Conservation (phyloP, 1,140 invertebrate species). For the Helicoverpa zea region DNA sequence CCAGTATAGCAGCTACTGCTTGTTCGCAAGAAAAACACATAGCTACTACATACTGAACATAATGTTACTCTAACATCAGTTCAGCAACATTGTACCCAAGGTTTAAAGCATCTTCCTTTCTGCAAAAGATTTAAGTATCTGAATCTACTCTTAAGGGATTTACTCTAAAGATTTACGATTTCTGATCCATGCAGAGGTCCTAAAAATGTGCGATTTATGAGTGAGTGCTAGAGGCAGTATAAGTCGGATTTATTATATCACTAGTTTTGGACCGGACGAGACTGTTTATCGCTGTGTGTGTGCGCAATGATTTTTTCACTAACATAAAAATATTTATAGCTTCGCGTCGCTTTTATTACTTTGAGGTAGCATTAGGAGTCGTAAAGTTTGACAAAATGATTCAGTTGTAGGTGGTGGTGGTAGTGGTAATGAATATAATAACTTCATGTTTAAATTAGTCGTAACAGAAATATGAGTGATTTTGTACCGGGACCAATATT, state of each 20-base stretch:
- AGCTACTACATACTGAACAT: not conserved
- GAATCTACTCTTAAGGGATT: conserved; percentile 28
- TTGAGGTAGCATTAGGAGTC: not conserved
- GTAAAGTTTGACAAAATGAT: not conserved
- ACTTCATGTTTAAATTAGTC: too few species aligned
- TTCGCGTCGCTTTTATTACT: not conserved
- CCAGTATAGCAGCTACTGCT: too few species aligned
- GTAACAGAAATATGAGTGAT: too few species aligned
- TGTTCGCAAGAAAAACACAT: too few species aligned
- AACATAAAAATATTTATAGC: conserved; percentile 24
- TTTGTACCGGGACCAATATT: too few species aligned
- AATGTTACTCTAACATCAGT: not conserved
- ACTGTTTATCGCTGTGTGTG: conserved; percentile 9
- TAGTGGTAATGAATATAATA: too few species aligned
- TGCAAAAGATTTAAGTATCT: conserved; percentile 28
- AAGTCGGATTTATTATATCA: conserved; percentile 41
- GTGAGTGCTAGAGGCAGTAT: conserved; percentile 23
- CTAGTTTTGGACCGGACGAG: conserved; percentile 4
- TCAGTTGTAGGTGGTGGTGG: too few species aligned
- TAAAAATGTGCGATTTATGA: conserved; percentile 50
- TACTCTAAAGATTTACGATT: conserved; percentile 44
- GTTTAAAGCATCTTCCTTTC: not conserved
- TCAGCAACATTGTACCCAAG: not conserved
- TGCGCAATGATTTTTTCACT: conserved; percentile 32
- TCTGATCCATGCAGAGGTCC: conserved; percentile 40